Base-by-base conservation (phyloP, 2,888 invertebrate genomes). In the Anagyrus pseudococci region DNA sequence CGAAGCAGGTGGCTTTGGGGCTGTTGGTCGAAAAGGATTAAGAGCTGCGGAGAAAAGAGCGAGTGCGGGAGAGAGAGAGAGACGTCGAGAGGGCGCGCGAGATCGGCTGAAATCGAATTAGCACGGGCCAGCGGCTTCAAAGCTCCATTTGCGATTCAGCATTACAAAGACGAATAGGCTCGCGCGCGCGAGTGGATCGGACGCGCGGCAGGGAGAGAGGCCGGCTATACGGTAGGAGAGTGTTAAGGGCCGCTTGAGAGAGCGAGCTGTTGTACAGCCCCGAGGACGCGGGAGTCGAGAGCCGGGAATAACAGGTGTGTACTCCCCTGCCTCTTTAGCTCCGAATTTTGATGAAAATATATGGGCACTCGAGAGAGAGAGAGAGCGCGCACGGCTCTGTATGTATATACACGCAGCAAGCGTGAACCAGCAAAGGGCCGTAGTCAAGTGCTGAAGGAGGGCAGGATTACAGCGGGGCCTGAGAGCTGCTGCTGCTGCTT, bases 101-200 rank as follows among this genome's bases (percentile, higher is more conserved):
- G 3, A 8, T 37, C n/a, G n/a, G n/a, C n/a, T 19, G 55, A 54
- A 62, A 58, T 58, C 53, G 37, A 58, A 50, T 58, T 58, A 49
- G 64, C 50, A 20, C 25, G 26, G 23, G 40, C 25, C 22, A 13
- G 50, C 47, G 33, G 63, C 43, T 65, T 61, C 65, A 62, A 61
- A 65, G 65, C 46, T 65, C 58, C 65, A 58, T 62, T 65, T 62
- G 62, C 61, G 50, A 65, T 58, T 61, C 65, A 49, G 48, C 22
- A 54, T 62, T 47, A 55, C 33, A 54, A 62, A 65, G 55, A 60
- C 47, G 56, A 52, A 50, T 44, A 41, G 4, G n/a, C n/a, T n/a
- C n/a, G n/a, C n/a, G n/a, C n/a, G n/a, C n/a, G n/a, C n/a, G n/a
- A 29, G 29, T 10, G 10, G 6, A 4, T 29, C 10, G 10, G 46